Evolutionary conservation across 2,113 vertebrate genomes (phyloP).

Genomic region (Nothocercus julius): DNA sequence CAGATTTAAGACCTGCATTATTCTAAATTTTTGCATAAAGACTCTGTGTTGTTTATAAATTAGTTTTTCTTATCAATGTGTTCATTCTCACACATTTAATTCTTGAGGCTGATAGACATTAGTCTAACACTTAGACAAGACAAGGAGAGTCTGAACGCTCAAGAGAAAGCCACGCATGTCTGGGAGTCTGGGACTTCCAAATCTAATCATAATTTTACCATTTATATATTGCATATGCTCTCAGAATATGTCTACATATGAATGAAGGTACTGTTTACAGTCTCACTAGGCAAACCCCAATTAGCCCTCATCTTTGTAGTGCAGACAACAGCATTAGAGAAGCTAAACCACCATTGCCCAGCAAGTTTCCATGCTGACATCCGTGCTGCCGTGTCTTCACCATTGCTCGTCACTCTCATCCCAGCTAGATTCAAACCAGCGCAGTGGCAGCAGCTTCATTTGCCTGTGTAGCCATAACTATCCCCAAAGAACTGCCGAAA

Average conservation of each 20-base stretch:
- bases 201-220: neutral
- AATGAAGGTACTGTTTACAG: neutral
- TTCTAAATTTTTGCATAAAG: conserved; percentile 64
- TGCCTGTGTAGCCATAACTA: neutral
- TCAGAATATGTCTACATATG: neutral
- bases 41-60: conserved; percentile 64
- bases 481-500: neutral
- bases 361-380: neutral
- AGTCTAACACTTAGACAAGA: conserved; percentile 69
- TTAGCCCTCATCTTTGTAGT: neutral
- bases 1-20: conserved; percentile 67
- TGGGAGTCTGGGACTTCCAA: conserved; percentile 23
- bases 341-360: neutral
- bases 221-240: neutral
- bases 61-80: conserved; percentile 68
- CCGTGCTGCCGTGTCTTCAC: neutral
- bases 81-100: conserved; percentile 67
- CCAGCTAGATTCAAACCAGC: neutral
- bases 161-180: conserved; percentile 43
- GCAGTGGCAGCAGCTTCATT: fast-evolving
- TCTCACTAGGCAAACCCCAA: neutral
- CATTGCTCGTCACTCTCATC: neutral
- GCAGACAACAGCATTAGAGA: neutral
- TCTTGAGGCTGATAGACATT: conserved; percentile 65
- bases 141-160: conserved; percentile 49